Evolutionary conservation across 37 sponge, comb jelly and placozoan species (phyloP).

Genomic region (Beroe ovata): DNA sequence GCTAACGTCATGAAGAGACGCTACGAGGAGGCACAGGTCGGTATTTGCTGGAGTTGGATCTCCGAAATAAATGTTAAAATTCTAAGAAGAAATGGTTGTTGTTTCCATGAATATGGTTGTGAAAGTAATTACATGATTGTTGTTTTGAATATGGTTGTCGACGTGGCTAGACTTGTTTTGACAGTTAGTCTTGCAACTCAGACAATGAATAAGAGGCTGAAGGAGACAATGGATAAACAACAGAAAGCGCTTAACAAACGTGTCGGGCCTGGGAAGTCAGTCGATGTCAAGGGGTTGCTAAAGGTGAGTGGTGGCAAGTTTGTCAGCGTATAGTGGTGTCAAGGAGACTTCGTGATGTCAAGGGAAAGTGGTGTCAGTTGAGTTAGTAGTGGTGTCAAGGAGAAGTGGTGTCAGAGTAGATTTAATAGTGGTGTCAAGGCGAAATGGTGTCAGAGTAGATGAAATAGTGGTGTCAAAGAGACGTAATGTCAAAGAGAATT

Average conservation of each 20-base stretch:
- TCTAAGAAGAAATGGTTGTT: too few species aligned
- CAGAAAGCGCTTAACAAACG: conserved; percentile 38
- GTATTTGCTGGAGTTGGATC: neutral
- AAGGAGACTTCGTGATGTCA: neutral
- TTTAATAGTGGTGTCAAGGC: neutral
- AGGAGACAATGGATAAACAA: conserved; percentile 57
- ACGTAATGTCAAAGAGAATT: too few species aligned
- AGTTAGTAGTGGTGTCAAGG: neutral
- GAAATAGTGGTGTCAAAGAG: neutral
- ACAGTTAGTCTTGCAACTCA: too few species aligned
- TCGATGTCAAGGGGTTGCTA: conserved; percentile 11
- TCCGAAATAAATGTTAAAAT: too few species aligned
- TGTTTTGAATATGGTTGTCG: too few species aligned
- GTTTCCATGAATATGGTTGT: too few species aligned
- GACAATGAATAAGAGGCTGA: conserved; percentile 35
- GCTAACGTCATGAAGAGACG: conserved; percentile 49
- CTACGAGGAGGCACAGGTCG: conserved; percentile 54
- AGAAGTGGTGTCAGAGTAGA: neutral
- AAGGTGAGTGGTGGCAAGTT: conserved; percentile 14
- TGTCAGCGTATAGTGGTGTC: too few species aligned
- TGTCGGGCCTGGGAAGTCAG: conserved; percentile 57
- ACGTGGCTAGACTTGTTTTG: too few species aligned
- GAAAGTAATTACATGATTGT: too few species aligned
- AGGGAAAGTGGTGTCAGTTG: neutral
- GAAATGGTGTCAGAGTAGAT: neutral